These are phyloP conservation scores for Calliopum simillimum DNA, from an alignment of 2,888 invertebrate species.

Conservation along the genomic window DNA sequence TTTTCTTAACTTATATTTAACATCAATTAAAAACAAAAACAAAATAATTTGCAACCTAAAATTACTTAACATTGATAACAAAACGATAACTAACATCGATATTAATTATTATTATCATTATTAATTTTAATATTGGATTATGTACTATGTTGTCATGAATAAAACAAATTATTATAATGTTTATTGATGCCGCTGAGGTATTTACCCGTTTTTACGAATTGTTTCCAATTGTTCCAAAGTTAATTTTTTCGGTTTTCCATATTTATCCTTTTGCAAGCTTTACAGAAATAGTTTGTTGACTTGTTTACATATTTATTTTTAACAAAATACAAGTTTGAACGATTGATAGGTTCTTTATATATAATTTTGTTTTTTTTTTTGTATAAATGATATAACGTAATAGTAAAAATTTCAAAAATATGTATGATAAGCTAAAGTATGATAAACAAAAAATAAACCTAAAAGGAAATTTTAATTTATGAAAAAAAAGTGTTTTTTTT, in stretches of 20 bases:
- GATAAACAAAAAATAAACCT: neutral
- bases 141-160: neutral
- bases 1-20: too few relatives aligned
- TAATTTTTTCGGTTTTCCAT: constrained; percentile 84
- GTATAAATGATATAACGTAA: constrained; percentile 30
- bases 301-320: constrained; percentile 35
- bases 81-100: constrained; percentile 7
- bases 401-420: constrained; percentile 38
- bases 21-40: neutral
- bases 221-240: constrained; percentile 81
- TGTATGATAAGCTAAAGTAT: constrained; percentile 35
- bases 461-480: constrained; percentile 5
- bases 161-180: neutral
- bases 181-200: constrained; percentile 58
- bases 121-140: neutral
- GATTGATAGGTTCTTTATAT: constrained; percentile 32
- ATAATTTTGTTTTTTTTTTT: constrained; percentile 41
- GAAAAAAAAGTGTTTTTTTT: neutral
- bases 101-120: constrained; percentile 8
- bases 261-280: constrained; percentile 91
- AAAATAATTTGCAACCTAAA: constrained; percentile 17
- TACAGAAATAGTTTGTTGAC: constrained; percentile 70
- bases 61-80: constrained; percentile 4
- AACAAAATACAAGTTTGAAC: neutral
- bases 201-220: constrained; percentile 82